Base-by-base conservation (phyloP, 2,888 invertebrate genomes). In the Adela reaumurella region DNA sequence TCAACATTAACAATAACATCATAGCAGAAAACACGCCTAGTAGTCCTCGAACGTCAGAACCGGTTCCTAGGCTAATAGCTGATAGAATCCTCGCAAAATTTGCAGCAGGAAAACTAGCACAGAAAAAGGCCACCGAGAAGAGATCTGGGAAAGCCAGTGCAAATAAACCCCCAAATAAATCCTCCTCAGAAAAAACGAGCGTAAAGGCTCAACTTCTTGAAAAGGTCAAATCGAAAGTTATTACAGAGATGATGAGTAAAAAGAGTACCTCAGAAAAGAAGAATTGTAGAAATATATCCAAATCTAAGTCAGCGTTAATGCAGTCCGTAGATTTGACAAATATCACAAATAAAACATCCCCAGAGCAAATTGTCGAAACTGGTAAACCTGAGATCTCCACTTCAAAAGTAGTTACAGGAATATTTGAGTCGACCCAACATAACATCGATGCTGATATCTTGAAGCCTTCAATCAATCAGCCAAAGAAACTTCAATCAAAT, bases 1-100 rank as follows among this genome's bases (percentile, higher is more conserved):
- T 77, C 51, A 80, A 76, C 57, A 78, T 76, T 28, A 80, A 79
- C 55, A 80, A 79, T 53, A 80, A 79, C 55, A 64, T 78, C 14
- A 72, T 78, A 2, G 77, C 49, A 49, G 11, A 72, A 72, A 52
- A 63, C 72, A 19, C 66, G 68, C 53, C 74, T 72, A 55, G 54
- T 69, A 20, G 52, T 60, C 24, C 42, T 44, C 24, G 47, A 45
- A 17, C 49, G 52, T 43, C 11, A 42, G 19, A 51, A 48, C 41
- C 49, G 52, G 42, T 47, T 54, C 19, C 18, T 46, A 20, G 45
- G 52, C 46, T 17, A 46, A 51, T 50, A 44, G 47, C 46, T 50
- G 53, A 48, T 16, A 51, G 52, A 48, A 47, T 35, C 43, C 51
- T 50, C 28, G 51, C 50, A 18, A 49, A 43, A 41, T 47, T 45